These are phyloP conservation scores for Myiagra hebetior DNA, from an alignment of 2,113 vertebrate genomes.

Conservation along the genomic window DNA sequence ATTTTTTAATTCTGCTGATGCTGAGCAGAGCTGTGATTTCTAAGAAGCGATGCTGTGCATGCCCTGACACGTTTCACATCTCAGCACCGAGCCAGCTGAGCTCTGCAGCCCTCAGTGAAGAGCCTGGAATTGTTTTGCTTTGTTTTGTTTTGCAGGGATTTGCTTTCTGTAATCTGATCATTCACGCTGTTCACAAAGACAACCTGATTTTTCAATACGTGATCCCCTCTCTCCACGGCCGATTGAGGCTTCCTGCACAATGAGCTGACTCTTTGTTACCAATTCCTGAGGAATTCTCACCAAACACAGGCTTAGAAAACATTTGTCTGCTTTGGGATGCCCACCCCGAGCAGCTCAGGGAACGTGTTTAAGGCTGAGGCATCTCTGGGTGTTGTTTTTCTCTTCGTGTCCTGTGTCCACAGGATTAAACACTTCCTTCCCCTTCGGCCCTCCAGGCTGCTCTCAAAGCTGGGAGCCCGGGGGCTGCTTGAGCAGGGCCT, in stretches of 20 bases:
- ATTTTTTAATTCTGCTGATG: background rate
- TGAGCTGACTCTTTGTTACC: rapidly evolving
- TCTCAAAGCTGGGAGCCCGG: background rate
- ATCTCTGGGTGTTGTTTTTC: background rate
- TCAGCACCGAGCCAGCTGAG: background rate
- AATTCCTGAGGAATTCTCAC: background rate
- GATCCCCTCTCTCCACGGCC: background rate
- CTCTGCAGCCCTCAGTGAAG: background rate
- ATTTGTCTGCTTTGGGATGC: background rate
- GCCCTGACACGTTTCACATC: background rate
- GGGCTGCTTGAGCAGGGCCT: background rate
- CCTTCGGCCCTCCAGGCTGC: background rate
- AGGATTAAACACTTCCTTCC: slow-evolving; percentile 27
- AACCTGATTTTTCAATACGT: rapidly evolving
- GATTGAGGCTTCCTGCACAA: background rate
- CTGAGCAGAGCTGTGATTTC: background rate
- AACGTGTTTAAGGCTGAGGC: rapidly evolving
- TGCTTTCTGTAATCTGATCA: background rate
- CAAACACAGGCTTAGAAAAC: background rate
- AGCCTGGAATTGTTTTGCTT: background rate
- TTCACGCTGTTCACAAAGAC: background rate
- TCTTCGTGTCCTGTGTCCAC: background rate
- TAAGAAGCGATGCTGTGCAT: rapidly evolving
- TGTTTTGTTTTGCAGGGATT: background rate
- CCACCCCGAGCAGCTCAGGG: background rate